Percentiles rank a stretch among this genome's conserved stretches.
Conservation (phyloP, 2,888 invertebrate species). For the Elgonia sp. region DNA sequence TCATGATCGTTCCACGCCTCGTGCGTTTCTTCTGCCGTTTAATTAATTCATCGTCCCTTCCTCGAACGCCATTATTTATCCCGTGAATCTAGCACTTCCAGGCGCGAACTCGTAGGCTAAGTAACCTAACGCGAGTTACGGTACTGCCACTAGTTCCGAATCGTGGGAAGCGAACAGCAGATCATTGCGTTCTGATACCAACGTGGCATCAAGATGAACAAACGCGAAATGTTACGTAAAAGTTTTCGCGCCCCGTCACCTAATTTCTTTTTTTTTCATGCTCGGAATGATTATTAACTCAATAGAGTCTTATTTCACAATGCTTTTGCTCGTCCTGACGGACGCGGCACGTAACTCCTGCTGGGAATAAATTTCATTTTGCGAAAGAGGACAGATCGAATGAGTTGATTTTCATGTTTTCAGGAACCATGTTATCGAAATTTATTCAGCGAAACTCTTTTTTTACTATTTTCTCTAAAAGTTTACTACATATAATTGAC, state of each 20-base stretch:
- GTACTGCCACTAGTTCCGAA: constrained; percentile 71
- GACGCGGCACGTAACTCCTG: constrained; percentile 27
- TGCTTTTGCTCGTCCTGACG: constrained; percentile 39
- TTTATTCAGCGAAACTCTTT: no score
- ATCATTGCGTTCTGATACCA: constrained; percentile 65
- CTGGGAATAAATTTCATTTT: constrained; percentile 16
- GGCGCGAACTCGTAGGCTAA: constrained; percentile 63
- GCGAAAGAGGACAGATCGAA: constrained; percentile 3
- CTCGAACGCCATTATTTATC: constrained; percentile 68
- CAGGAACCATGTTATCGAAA: neutral
- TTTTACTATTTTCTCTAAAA: no score
- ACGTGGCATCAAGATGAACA: constrained; percentile 50
- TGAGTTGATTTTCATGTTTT: neutral
- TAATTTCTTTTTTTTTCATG: constrained; percentile 58
- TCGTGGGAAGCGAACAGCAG: constrained; percentile 69
- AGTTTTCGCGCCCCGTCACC: constrained; percentile 60
- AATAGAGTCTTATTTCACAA: constrained; percentile 55
- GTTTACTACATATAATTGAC: no score
- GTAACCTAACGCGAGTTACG: constrained; percentile 67
- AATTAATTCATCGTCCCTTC: constrained; percentile 71
- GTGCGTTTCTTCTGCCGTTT: constrained; percentile 67
- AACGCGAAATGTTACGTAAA: constrained; percentile 57
- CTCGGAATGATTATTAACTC: constrained; percentile 41
- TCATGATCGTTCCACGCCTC: constrained; percentile 57
- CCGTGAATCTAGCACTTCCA: constrained; percentile 69